Percentiles rank a stretch among this genome's conserved stretches.
Evolutionary conservation across 2,113 vertebrate genomes (phyloP).

Genomic region (Grammomys surdaster): DNA sequence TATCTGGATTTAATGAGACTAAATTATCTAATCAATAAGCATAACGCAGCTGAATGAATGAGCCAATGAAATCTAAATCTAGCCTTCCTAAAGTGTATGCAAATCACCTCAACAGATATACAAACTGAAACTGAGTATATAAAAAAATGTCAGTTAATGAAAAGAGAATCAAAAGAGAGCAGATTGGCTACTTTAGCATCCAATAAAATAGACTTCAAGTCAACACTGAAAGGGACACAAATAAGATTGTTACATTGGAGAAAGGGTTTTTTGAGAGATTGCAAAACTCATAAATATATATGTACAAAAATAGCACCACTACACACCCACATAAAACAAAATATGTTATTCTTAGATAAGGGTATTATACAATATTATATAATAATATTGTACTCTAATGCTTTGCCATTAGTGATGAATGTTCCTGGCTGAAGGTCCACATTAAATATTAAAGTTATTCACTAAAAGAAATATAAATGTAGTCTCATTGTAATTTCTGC

Average conservation of each 20-base stretch:
- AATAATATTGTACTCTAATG: neutral
- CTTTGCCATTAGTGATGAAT: neutral
- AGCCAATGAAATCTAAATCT: neutral
- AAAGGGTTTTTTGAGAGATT: neutral
- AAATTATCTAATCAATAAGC: neutral
- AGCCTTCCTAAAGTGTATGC: neutral
- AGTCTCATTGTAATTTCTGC: too few species aligned
- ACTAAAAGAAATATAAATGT: too few species aligned
- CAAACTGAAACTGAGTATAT: neutral
- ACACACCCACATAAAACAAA: too few species aligned
- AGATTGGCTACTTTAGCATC: neutral
- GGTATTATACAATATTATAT: neutral
- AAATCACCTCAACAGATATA: neutral
- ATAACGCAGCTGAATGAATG: neutral
- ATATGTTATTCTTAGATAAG: neutral
- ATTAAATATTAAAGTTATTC: too few species aligned
- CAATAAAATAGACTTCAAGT: neutral
- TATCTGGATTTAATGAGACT: neutral
- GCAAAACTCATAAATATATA: neutral
- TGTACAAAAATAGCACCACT: neutral
- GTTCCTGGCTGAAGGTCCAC: neutral
- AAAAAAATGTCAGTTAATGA: neutral
- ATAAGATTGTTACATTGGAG: neutral
- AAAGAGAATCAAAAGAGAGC: neutral
- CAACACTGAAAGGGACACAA: neutral